These are phyloP conservation scores for Tragulus kanchil DNA, from an alignment of 2,113 vertebrate genomes.

Conservation along the genomic window DNA sequence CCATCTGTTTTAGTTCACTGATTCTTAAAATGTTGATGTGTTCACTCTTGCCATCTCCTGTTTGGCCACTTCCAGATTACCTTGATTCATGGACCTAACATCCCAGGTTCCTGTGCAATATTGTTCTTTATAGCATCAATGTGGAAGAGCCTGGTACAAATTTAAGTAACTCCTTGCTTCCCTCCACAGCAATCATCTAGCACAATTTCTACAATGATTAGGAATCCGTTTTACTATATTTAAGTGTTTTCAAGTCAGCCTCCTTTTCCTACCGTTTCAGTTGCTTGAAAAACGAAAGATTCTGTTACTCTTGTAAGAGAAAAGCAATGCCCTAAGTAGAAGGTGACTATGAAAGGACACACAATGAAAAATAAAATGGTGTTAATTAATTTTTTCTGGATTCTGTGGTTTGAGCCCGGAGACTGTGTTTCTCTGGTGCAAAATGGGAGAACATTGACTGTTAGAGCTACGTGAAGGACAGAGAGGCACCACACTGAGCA, in stretches of 20 bases:
- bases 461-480: neutral
- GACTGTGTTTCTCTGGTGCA: neutral
- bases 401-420: neutral
- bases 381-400: slow-evolving; percentile 39
- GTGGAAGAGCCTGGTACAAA: neutral
- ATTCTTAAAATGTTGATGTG: neutral
- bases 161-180: neutral
- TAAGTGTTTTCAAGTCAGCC: slow-evolving; percentile 18
- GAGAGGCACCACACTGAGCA: neutral
- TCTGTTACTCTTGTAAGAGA: neutral
- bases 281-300: slow-evolving; percentile 24
- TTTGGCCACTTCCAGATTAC: neutral
- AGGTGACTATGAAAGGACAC: slow-evolving; percentile 14
- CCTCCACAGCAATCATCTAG: neutral
- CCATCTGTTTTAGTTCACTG: neutral
- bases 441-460: neutral
- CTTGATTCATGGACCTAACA: neutral
- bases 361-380: neutral
- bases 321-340: slow-evolving; percentile 33
- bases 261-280: neutral
- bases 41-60: neutral
- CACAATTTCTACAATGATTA: neutral
- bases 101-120: neutral
- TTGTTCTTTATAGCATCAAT: neutral
- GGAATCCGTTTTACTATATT: neutral